phyloP scores from a whole-genome alignment of 2,888 invertebrate genomes.

The Limnephilus lunatus region DNA sequence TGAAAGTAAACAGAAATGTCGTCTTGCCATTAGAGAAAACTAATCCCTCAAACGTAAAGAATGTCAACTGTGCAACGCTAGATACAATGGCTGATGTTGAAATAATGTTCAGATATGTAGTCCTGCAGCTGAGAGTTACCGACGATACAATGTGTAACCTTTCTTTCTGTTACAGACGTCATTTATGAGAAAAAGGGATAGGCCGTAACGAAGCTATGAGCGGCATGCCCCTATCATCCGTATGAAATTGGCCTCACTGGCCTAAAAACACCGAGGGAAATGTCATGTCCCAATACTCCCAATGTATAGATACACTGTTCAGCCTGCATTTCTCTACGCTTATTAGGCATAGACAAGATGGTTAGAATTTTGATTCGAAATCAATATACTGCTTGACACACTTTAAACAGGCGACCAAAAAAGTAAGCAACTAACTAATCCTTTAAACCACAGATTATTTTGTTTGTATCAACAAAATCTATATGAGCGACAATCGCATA shows the following conservation, averaged over 20 bases:
- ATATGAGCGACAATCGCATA: too few species aligned
- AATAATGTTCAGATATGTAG: too few species aligned
- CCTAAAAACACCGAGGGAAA: background rate
- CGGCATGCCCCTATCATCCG: too few species aligned
- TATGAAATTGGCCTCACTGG: background rate
- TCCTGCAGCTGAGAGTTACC: background rate
- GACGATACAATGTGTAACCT: background rate
- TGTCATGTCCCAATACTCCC: background rate
- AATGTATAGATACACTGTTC: background rate
- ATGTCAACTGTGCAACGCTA: background rate
- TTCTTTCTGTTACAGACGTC: background rate
- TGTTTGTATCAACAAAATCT: too few species aligned
- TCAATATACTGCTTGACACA: too few species aligned
- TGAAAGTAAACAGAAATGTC: background rate
- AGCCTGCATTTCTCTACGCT: background rate
- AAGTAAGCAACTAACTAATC: too few species aligned
- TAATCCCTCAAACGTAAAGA: background rate
- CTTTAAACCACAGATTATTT: too few species aligned
- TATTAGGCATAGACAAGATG: background rate
- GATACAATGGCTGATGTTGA: background rate
- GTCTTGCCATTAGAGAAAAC: background rate
- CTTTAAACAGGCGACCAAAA: too few species aligned
- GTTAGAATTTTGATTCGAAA: too few species aligned
- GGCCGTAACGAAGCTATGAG: background rate
- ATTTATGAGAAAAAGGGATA: background rate